phyloP scores from a whole-genome alignment of 2,797 vertebrate genomes.

The Botia kubotai region DNA sequence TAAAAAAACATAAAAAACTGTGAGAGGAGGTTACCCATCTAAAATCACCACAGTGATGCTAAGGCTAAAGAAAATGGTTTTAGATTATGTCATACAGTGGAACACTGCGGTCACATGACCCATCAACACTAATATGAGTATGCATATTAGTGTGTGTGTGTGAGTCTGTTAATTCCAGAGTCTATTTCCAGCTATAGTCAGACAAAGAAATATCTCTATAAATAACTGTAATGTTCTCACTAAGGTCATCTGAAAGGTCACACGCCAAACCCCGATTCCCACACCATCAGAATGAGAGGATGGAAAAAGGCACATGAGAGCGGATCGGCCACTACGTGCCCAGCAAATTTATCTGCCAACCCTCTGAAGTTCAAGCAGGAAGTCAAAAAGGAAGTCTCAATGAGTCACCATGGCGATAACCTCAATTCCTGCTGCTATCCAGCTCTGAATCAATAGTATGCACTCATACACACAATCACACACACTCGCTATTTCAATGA shows the following conservation, averaged over 20 bases:
- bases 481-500: not conserved
- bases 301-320: conserved; percentile 62
- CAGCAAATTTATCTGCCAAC: conserved; percentile 56
- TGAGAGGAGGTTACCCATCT: too few species aligned
- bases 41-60: too few species aligned
- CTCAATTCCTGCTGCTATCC: conserved; percentile 55
- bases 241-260: conserved; percentile 31
- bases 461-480: conserved; percentile 11
- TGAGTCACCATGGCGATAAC: conserved; percentile 68
- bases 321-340: conserved; percentile 48
- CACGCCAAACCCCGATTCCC: conserved; percentile 41
- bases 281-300: conserved; percentile 64
- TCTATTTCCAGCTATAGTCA: conserved; percentile 26
- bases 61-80: too few species aligned
- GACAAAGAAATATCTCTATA: conserved; percentile 34
- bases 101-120: too few species aligned
- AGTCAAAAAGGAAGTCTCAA: conserved; percentile 58
- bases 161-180: not conserved
- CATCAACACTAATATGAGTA: not conserved
- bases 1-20: too few species aligned
- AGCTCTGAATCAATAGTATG: conserved; percentile 48
- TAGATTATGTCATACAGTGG: too few species aligned
- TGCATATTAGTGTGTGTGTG: too few species aligned
- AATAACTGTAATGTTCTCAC: conserved; percentile 25
- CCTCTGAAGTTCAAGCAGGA: conserved; percentile 58